These are phyloP conservation scores for Athalia rosae DNA, from an alignment of 2,888 invertebrate genomes.

Conservation along the genomic window DNA sequence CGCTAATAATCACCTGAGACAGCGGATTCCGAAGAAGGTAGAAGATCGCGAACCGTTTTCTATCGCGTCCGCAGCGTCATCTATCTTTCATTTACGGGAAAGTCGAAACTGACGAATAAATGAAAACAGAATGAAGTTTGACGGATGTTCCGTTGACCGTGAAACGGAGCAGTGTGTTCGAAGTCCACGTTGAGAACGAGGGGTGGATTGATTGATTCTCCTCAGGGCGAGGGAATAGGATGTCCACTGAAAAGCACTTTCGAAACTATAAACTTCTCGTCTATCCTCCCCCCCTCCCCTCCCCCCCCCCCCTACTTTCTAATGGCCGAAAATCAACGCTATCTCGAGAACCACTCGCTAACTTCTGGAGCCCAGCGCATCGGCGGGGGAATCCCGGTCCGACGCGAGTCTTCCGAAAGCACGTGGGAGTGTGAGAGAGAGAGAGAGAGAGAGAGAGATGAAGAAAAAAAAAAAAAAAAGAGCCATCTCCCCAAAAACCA, in stretches of 20 bases:
- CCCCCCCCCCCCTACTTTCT: not conserved
- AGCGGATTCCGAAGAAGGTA: too few species aligned
- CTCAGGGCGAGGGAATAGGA: not conserved
- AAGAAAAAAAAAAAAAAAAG: slow-evolving; percentile 6
- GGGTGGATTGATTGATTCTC: not conserved
- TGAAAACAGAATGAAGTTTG: not conserved
- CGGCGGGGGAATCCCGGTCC: too few species aligned
- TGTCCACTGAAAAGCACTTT: too few species aligned
- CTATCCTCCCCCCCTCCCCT: too few species aligned
- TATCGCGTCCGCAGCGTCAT: not conserved
- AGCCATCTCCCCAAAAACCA: slow-evolving; percentile 28
- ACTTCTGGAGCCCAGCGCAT: not conserved
- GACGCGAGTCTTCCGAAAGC: not conserved
- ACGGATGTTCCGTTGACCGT: not conserved
- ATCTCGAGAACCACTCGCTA: slow-evolving; percentile 33
- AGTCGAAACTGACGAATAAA: not conserved
- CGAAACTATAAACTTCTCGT: too few species aligned
- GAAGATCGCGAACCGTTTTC: too few species aligned
- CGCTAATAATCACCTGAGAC: too few species aligned
- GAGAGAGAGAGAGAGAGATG: too few species aligned
- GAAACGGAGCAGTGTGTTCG: not conserved
- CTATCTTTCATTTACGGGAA: not conserved
- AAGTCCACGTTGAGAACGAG: not conserved
- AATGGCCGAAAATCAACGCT: slow-evolving; percentile 23
- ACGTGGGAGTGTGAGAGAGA: slow-evolving; percentile 24